Conservation (phyloP, 2,888 invertebrate genomes). For the Lacanobia wlatinum region DNA sequence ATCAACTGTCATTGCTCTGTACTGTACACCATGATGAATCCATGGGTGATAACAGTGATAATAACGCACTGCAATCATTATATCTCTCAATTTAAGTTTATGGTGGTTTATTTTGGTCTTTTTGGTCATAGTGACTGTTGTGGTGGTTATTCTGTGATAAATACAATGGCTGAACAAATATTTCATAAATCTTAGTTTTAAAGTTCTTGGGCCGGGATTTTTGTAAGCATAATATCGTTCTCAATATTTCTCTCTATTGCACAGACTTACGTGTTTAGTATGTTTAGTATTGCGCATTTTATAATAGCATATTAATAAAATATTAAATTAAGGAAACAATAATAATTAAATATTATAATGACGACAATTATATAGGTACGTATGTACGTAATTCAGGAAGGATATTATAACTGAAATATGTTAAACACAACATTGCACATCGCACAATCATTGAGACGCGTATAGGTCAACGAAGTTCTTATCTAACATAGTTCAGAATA, state of each 20-base stretch:
- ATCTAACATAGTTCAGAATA: background rate
- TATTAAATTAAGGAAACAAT: constrained; percentile 17
- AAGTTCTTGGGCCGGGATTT: no score
- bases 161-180: no score
- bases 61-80: constrained; percentile 32
- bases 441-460: background rate
- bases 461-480: background rate
- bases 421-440: constrained; percentile 7
- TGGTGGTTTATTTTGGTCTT: constrained; percentile 29
- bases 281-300: constrained; percentile 6
- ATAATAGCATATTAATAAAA: constrained; percentile 18
- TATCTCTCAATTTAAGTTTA: constrained; percentile 58
- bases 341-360: background rate
- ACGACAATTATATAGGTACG: background rate
- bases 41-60: constrained; percentile 10
- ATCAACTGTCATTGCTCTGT: constrained; percentile 3
- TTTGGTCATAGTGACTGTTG: no score
- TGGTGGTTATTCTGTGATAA: no score
- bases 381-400: constrained; percentile 9
- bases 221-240: background rate
- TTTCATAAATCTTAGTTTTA: no score
- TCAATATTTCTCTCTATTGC: background rate
- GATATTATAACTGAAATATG: constrained; percentile 7
- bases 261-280: background rate
- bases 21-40: constrained; percentile 22